Evolutionary conservation across 2,113 vertebrate genomes (phyloP).

Genomic region (Boulengeromyrus knoepffleri): DNA sequence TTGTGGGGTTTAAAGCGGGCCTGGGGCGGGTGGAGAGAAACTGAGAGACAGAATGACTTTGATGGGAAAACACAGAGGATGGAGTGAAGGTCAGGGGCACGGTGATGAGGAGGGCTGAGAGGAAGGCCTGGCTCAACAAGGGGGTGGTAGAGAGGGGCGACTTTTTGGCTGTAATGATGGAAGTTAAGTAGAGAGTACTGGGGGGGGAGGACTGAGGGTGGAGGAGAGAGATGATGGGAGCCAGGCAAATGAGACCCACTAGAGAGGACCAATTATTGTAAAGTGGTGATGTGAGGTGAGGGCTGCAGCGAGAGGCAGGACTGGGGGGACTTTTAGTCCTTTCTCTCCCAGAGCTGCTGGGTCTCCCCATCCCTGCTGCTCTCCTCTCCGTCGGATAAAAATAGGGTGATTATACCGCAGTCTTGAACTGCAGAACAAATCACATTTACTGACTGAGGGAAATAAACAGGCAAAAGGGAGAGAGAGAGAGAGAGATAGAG

Average conservation of each 20-base stretch:
- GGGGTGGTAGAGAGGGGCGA: neutral
- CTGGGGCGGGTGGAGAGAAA: slow-evolving; percentile 25
- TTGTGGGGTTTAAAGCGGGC: neutral
- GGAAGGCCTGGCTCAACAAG: neutral
- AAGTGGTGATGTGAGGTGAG: neutral
- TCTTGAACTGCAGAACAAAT: slow-evolving; percentile 45
- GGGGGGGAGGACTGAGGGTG: neutral
- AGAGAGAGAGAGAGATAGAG: slow-evolving; percentile 20
- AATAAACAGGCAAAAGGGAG: slow-evolving; percentile 27
- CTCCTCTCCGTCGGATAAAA: slow-evolving; percentile 25
- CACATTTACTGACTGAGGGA: slow-evolving; percentile 34
- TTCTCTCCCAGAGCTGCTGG: neutral
- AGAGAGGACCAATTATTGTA: slow-evolving; percentile 27
- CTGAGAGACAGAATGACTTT: slow-evolving; percentile 15
- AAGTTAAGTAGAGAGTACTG: slow-evolving; percentile 33
- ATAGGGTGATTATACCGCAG: slow-evolving; percentile 35
- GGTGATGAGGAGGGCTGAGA: neutral
- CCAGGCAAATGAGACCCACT: slow-evolving; percentile 24
- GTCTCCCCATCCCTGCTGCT: slow-evolving; percentile 11
- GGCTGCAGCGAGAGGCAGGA: neutral
- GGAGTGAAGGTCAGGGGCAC: slow-evolving; percentile 4
- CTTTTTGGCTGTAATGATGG: slow-evolving; percentile 34
- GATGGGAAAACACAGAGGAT: neutral
- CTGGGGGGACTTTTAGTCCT: slow-evolving; percentile 22
- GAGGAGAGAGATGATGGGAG: slow-evolving; percentile 11